Evolutionary conservation across 2,888 invertebrate genomes (phyloP).

Genomic region (Galerucella calmariensis): DNA sequence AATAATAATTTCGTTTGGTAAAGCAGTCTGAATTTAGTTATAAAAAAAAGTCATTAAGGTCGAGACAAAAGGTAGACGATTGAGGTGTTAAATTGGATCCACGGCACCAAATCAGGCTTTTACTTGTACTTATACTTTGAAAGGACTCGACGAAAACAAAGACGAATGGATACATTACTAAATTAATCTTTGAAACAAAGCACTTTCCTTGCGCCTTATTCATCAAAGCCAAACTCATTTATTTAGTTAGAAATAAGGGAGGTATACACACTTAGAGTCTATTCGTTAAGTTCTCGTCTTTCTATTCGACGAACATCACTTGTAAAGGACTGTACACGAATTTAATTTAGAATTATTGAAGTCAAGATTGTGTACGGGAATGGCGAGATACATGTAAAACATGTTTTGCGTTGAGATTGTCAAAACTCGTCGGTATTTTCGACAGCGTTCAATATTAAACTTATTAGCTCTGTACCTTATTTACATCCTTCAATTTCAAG

Average conservation of each 20-base stretch:
- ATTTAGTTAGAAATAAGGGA: slow-evolving; percentile 60
- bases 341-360: slow-evolving; percentile 40
- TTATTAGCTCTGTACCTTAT: not conserved
- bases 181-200: slow-evolving; percentile 65
- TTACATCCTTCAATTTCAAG: not conserved
- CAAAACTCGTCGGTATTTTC: not conserved
- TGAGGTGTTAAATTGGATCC: slow-evolving; percentile 48
- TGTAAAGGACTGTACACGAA: slow-evolving; percentile 50
- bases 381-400: slow-evolving; percentile 1
- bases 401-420: slow-evolving; percentile 1
- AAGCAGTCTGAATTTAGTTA: no score
- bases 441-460: not conserved
- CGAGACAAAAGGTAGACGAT: slow-evolving; percentile 38
- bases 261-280: slow-evolving; percentile 56
- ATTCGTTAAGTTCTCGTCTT: slow-evolving; percentile 56
- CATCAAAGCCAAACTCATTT: slow-evolving; percentile 64
- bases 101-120: slow-evolving; percentile 43
- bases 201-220: slow-evolving; percentile 62
- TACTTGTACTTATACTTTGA: slow-evolving; percentile 46
- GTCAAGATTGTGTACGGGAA: slow-evolving; percentile 18
- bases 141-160: slow-evolving; percentile 58
- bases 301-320: slow-evolving; percentile 52
- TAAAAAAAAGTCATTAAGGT: no score
- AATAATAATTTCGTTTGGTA: no score
- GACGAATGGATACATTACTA: slow-evolving; percentile 64